phyloP scores from a whole-genome alignment of 2,888 invertebrate genomes.

The Dryobota labecula region DNA sequence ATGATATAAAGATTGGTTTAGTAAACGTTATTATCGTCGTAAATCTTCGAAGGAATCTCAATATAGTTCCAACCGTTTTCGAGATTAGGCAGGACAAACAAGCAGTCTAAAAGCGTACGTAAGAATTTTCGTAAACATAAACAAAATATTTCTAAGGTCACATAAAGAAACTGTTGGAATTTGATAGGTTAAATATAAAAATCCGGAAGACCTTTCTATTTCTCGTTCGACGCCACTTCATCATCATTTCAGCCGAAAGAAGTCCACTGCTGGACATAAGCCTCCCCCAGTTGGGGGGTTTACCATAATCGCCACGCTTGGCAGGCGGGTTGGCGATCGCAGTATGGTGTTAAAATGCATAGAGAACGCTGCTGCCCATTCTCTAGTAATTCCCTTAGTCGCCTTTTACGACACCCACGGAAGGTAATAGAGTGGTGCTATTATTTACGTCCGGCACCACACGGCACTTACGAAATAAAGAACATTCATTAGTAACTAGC shows the following conservation, averaged over 20 bases:
- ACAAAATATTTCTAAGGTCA: conserved; percentile 38
- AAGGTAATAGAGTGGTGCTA: no score
- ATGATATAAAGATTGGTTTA: conserved; percentile 32
- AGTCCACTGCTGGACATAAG: no score
- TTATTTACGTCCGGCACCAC: conserved; percentile 17
- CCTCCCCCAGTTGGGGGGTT: no score
- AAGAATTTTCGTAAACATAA: conserved; percentile 20
- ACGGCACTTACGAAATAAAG: conserved; percentile 13
- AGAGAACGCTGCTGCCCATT: no score
- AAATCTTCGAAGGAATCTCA: conserved; percentile 27
- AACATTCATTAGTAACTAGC: background rate
- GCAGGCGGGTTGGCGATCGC: no score
- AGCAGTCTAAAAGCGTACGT: conserved; percentile 43
- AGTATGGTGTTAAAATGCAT: no score
- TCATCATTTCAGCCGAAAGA: no score
- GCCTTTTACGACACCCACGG: no score
- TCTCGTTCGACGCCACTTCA: conserved; percentile 20
- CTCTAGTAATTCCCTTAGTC: no score
- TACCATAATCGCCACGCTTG: no score
- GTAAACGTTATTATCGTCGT: conserved; percentile 30
- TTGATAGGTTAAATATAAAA: conserved; percentile 22
- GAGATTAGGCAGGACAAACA: conserved; percentile 48
- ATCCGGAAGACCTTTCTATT: conserved; percentile 4
- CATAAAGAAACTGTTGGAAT: conserved; percentile 8
- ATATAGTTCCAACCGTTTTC: conserved; percentile 35